These are phyloP conservation scores for Choristoneura rosaceana DNA, from an alignment of 2,888 invertebrate species.

Conservation along the genomic window DNA sequence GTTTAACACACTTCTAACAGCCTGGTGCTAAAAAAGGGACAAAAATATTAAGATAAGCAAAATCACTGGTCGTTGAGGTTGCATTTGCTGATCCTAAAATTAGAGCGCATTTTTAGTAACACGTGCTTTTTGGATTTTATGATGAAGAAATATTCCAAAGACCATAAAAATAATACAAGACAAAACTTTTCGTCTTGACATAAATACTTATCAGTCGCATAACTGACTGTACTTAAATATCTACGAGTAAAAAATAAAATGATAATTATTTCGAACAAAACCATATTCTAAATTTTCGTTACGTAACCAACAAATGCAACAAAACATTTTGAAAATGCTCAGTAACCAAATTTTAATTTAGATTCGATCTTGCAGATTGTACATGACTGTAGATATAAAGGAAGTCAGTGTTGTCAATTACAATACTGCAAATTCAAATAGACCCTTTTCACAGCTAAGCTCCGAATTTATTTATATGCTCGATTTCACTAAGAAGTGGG, in stretches of 20 bases:
- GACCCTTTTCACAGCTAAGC: conserved; percentile 17
- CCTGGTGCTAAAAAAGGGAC: conserved; percentile 39
- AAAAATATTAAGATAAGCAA: conserved; percentile 33
- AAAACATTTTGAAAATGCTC: background rate
- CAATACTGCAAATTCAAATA: conserved; percentile 13
- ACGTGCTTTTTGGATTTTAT: conserved; percentile 18
- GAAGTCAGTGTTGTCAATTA: conserved; percentile 2
- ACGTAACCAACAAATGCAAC: background rate
- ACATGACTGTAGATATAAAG: background rate
- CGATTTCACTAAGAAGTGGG: conserved; percentile 60
- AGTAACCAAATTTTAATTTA: background rate
- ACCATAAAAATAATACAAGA: background rate
- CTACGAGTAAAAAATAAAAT: background rate
- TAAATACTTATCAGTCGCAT: background rate
- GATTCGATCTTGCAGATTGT: background rate
- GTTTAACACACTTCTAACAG: conserved; percentile 40
- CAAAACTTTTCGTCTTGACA: background rate
- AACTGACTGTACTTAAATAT: background rate
- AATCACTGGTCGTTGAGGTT: conserved; percentile 30
- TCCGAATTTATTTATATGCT: conserved; percentile 52
- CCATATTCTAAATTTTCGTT: background rate
- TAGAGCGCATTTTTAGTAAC: conserved; percentile 22
- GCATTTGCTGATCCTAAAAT: conserved; percentile 37
- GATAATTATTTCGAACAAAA: background rate
- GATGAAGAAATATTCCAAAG: too few relatives aligned